Percentiles rank a stretch among this genome's conserved stretches.
phyloP scores from a whole-genome alignment of 2,113 vertebrate species.

The Chaetodon trifascialis region DNA sequence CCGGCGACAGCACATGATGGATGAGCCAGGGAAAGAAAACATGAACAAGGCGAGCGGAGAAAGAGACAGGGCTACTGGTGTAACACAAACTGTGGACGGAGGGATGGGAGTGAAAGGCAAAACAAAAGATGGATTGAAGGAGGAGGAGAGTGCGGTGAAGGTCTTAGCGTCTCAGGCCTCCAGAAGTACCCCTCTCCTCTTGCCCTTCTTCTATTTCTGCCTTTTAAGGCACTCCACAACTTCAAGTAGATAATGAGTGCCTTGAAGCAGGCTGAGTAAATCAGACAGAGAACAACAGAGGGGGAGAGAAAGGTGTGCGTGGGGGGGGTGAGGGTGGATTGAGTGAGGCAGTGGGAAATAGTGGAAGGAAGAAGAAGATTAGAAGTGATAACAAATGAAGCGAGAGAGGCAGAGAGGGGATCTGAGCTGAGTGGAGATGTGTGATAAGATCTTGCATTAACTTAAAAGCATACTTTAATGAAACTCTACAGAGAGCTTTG shows the following conservation, averaged over 20 bases:
- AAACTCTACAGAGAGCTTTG: conserved; percentile 66
- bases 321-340: conserved; percentile 28
- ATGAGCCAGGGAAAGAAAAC: conserved; percentile 72
- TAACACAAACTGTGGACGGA: conserved; percentile 78
- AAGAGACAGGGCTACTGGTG: conserved; percentile 59
- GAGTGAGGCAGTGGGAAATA: conserved; percentile 58
- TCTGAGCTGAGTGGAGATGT: conserved; percentile 58
- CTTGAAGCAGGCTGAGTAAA: conserved; percentile 73
- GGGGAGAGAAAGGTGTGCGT: conserved; percentile 43
- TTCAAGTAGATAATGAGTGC: conserved; percentile 81
- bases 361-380: conserved; percentile 74
- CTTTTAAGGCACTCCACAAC: conserved; percentile 79
- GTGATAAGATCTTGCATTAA: conserved; percentile 80
- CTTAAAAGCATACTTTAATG: conserved; percentile 82
- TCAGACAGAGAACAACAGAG: conserved; percentile 54
- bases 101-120: conserved; percentile 65
- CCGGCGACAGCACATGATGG: conserved; percentile 82
- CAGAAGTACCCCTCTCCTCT: conserved; percentile 57
- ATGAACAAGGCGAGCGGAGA: conserved; percentile 51
- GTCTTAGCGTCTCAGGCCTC: conserved; percentile 67
- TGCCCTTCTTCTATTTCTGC: conserved; percentile 75
- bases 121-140: conserved; percentile 71
- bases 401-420: conserved; percentile 53
- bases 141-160: conserved; percentile 37
- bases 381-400: conserved; percentile 76